Conservation (phyloP, 35 echinoderm and acorn worm species). For the Amphiura filiformis region DNA sequence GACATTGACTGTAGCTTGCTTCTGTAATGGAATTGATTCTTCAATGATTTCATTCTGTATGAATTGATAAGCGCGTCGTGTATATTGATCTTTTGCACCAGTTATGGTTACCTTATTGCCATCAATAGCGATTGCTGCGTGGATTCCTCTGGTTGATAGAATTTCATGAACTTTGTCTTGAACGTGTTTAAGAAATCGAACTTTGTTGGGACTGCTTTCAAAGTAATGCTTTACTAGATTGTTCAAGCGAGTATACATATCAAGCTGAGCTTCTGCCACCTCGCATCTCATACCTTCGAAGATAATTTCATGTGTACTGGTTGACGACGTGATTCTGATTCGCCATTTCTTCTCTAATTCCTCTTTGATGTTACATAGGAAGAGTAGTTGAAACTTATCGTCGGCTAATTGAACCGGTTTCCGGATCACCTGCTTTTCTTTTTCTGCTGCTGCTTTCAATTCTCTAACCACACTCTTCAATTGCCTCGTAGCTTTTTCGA, state of each 20-base stretch:
- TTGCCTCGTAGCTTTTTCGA: not conserved
- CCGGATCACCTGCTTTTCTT: not conserved
- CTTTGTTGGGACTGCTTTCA: not conserved
- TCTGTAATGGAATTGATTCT: not conserved
- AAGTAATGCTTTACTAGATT: slow-evolving; percentile 6
- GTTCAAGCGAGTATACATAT: not conserved
- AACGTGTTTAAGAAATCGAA: not conserved
- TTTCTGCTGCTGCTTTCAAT: not conserved
- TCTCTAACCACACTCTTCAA: not conserved
- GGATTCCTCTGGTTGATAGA: not conserved
- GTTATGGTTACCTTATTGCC: slow-evolving; percentile 9
- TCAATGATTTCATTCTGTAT: slow-evolving; percentile 14
- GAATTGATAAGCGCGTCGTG: not conserved
- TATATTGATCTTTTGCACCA: not conserved
- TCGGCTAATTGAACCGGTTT: not conserved
- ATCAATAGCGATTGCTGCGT: not conserved
- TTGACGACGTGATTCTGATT: not conserved
- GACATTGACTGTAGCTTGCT: slow-evolving; percentile 22
- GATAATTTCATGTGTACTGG: not conserved
- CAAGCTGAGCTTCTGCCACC: not conserved
- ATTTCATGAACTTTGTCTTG: slow-evolving; percentile 21
- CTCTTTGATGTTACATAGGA: slow-evolving; percentile 1
- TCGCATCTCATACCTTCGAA: slow-evolving; percentile 20
- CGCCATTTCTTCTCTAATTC: not conserved
- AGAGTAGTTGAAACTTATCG: slow-evolving; percentile 11